Percentiles rank a stretch among this genome's conserved stretches.
Evolutionary conservation across 2,888 invertebrate genomes (phyloP).

Genomic region (Sepiola atlantica): DNA sequence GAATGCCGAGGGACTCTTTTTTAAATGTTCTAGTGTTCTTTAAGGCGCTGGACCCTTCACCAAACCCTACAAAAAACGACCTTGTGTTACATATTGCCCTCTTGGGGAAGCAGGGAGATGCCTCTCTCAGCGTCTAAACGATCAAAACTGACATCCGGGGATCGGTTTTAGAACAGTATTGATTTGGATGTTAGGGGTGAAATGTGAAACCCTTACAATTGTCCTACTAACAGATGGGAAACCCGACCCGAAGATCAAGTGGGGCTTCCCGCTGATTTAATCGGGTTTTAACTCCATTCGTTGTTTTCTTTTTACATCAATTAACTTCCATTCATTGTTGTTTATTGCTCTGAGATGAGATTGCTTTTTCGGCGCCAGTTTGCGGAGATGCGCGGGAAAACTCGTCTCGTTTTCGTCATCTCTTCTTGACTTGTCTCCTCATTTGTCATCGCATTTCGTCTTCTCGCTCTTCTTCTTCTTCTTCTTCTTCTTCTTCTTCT

Average conservation of each 20-base stretch:
- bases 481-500: background rate
- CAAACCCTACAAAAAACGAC: no score
- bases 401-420: background rate
- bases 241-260: background rate
- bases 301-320: conserved; percentile 32
- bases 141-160: background rate
- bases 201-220: background rate
- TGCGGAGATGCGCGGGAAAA: background rate
- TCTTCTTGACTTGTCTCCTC: background rate
- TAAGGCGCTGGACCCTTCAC: no score
- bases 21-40: no score
- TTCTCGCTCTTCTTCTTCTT: background rate
- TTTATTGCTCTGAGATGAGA: background rate
- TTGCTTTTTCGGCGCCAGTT: background rate
- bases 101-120: no score
- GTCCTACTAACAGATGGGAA: conserved; percentile 16
- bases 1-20: no score
- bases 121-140: background rate
- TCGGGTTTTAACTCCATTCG: background rate
- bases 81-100: no score
- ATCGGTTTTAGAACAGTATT: background rate
- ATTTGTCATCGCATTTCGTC: background rate
- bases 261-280: background rate
- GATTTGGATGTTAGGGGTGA: background rate
- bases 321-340: background rate